Base-by-base conservation (phyloP, 2,113 vertebrate species). In the Apistogramma diplotaenia region DNA sequence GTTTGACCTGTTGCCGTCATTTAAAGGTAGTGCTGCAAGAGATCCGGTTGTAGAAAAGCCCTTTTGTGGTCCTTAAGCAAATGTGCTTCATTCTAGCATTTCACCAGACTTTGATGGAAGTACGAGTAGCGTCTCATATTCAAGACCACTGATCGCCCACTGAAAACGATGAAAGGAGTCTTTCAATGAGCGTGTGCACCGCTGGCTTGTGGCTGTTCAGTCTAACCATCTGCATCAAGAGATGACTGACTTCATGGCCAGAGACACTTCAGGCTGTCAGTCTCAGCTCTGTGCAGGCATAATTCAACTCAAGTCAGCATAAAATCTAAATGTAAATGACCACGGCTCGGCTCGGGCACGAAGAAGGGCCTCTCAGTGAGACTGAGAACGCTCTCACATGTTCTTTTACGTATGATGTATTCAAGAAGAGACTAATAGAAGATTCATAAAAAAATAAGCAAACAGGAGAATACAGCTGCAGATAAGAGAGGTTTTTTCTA, bases 311-410 rank as follows among this genome's bases (percentile, higher is more conserved):
- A 57, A 83, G 58, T 74, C 72, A 76, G 35, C 57, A 70, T 73
- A 74, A 85, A 90, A 92, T 93, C 82, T 55, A 92, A 88, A 93
- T 92, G 90, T 56, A 90, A 92, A 93, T 93, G 79, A 81, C 46
- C 6, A 15, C 57, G 59, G 59, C 79, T 83, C 65, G 60, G 53
- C 74, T 74, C 9, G 1, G 49, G 61, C 74, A 73, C 33, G 19
- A 46, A 82, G 13, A 75, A 76, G 85, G 85, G 85, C 74, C 84
- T 87, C 85, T 89, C 70, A 75, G 13, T 1, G 4, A 21, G 33
- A 58, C 60, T 78, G 75, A 85, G 58, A 3, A 78, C 33, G 37
- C 87, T 78, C 78, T 86, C 53, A 54, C 11, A 12, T 19, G 21
- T 31, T 71, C 76, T 84, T 74, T 89, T 83, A 86, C 72, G 1